Base-by-base conservation (phyloP, 2,113 vertebrate species). In the Vidua chalybeata region DNA sequence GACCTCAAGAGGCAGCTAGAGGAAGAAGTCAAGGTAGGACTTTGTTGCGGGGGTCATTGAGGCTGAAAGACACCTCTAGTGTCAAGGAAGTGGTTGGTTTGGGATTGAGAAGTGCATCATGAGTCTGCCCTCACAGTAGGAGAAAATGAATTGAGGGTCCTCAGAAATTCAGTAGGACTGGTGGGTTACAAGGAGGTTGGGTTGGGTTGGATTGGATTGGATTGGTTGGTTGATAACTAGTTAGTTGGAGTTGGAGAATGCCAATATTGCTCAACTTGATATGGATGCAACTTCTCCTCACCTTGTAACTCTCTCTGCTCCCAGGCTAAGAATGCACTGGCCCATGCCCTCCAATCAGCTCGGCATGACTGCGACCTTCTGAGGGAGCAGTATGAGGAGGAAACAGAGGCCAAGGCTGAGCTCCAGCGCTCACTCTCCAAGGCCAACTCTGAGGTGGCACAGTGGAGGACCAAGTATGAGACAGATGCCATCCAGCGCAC, bases 1-100 rank as follows among this genome's bases (percentile, higher is more conserved):
- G 99, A 99, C 78, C 94, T 99, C 21, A 99, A 99, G 72, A 98
- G 99, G 81, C 99, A 99, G 79, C 96, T 99, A 66, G 99, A 99
- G 26, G 99, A 99, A 66, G 99, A 99, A 35, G 78, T 48, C 30
- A 89, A 89, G 78, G 87, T 68, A 68, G n/a, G 28, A 30, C 28
- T 54, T 48, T 20, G 6, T 4, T 54, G 7, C 4, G 28, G 28
- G 16, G 5, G 13, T 39, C 15, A 46, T 28, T 59, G 18, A 54
- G 27, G 19, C 20, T 54, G n/a, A 75, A 52, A 45, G 10, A 39
- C 19, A 74, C 33, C 7, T 59, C 33, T 19, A 45, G 5, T 61
- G 28, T 24, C 13, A 75, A 30, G 24, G 24, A 43, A 33, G 28
- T 1, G 0, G 23, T 18, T 30, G 33, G 11, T n/a, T 30, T 75